Percentiles rank a stretch among this genome's conserved stretches.
These are phyloP conservation scores for Alectura lathami DNA, from an alignment of 2,113 vertebrate species.

Conservation along the genomic window DNA sequence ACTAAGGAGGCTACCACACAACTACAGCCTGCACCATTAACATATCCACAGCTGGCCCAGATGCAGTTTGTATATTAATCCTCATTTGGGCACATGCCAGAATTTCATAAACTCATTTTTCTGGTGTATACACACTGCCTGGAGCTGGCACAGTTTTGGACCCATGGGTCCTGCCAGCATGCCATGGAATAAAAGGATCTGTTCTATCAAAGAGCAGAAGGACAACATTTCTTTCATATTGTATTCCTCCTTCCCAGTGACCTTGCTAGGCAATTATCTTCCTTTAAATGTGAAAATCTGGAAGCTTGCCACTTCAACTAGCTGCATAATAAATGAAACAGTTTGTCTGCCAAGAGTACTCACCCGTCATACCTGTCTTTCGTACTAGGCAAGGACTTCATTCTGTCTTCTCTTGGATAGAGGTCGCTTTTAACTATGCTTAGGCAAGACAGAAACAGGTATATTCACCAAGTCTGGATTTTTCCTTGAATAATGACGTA, in stretches of 20 bases:
- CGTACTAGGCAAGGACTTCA: background rate
- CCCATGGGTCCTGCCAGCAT: background rate
- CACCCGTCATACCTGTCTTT: background rate
- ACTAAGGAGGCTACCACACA: background rate
- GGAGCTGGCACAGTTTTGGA: background rate
- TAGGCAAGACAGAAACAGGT: background rate
- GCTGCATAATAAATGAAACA: background rate
- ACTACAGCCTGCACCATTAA: background rate
- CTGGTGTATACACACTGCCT: background rate
- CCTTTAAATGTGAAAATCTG: background rate
- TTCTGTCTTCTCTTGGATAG: background rate
- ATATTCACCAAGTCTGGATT: background rate
- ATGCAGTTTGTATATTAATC: background rate
- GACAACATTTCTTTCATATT: background rate
- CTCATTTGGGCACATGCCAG: background rate
- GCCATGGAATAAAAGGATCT: background rate
- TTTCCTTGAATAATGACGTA: constrained; percentile 19
- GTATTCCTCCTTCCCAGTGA: background rate
- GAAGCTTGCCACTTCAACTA: constrained; percentile 17
- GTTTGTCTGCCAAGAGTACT: background rate
- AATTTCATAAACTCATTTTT: background rate
- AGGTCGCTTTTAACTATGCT: background rate
- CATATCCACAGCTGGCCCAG: background rate
- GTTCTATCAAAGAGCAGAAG: background rate
- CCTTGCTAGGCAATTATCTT: background rate